A percentile compares a stretch with the other conserved stretches of the same genome.
phyloP scores from a whole-genome alignment of 2,113 vertebrate genomes.

The Antigone vipio region DNA sequence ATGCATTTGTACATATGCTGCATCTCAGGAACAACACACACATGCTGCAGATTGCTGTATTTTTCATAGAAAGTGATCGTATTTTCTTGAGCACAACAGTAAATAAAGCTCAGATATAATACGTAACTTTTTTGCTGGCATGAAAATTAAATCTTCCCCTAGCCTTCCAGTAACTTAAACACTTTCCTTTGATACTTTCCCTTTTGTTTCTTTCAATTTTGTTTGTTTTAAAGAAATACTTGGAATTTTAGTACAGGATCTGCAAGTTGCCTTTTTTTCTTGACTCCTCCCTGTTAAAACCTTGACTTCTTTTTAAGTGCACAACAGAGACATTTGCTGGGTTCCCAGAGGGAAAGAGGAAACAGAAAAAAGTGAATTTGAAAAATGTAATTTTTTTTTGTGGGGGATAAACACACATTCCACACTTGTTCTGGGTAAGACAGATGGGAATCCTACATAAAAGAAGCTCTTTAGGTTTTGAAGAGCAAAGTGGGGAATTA shows the following conservation, averaged over 20 bases:
- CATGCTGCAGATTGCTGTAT: background rate
- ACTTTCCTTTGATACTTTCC: constrained; percentile 25
- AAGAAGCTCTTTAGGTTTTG: constrained; percentile 50
- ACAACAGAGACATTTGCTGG: constrained; percentile 33
- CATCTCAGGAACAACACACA: background rate
- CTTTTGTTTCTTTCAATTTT: constrained; percentile 20
- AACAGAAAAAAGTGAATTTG: constrained; percentile 5
- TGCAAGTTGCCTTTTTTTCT: background rate
- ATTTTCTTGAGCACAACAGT: background rate
- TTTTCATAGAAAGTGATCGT: background rate
- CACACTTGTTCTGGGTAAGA: constrained; percentile 34
- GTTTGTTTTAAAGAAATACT: constrained; percentile 46
- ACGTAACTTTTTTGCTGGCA: background rate
- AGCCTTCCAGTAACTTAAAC: background rate
- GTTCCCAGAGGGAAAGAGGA: constrained; percentile 12
- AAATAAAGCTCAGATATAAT: constrained; percentile 1
- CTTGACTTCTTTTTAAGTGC: constrained; percentile 20
- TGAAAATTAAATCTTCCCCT: background rate
- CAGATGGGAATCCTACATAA: constrained; percentile 32
- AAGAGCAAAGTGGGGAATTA: background rate
- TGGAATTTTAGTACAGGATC: constrained; percentile 27
- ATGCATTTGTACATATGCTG: background rate
- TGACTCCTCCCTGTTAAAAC: constrained; percentile 30
- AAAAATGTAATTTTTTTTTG: constrained; percentile 39
- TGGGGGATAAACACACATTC: constrained; percentile 48